A percentile compares a stretch with the other conserved stretches of the same genome.
Evolutionary conservation across 2,888 invertebrate genomes (phyloP).

Genomic region (Rhopalosiphum nymphaeae): DNA sequence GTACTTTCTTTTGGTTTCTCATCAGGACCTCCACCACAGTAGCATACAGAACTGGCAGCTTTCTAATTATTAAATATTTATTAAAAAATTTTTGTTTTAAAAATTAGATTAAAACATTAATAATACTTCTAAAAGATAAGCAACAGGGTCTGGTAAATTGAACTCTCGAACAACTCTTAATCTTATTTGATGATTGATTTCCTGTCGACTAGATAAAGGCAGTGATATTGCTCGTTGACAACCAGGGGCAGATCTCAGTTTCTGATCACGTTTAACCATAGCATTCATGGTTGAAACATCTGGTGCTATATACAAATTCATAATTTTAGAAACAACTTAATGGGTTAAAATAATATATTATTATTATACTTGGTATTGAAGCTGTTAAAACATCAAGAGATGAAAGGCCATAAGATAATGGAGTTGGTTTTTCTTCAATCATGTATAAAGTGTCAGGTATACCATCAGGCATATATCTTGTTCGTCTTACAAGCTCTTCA

Average conservation of each 20-base stretch:
- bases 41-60: conserved; percentile 61
- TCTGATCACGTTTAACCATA: conserved; percentile 88
- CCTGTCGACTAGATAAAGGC: conserved; percentile 81
- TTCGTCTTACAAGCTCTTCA: conserved; percentile 79
- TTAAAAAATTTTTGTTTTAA: background rate
- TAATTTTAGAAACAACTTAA: background rate
- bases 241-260: conserved; percentile 83
- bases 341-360: background rate
- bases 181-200: conserved; percentile 81
- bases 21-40: conserved; percentile 60
- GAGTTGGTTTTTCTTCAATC: conserved; percentile 77
- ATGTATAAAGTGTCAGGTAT: conserved; percentile 96
- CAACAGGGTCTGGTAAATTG: conserved; percentile 90
- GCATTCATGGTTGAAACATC: conserved; percentile 81
- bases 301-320: conserved; percentile 74
- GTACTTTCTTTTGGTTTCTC: conserved; percentile 59
- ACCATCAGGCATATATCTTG: conserved; percentile 79
- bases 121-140: conserved; percentile 78
- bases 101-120: background rate
- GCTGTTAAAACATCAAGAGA: conserved; percentile 68
- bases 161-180: conserved; percentile 93
- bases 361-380: conserved; percentile 68
- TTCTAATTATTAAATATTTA: conserved; percentile 29
- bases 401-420: conserved; percentile 66
- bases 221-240: conserved; percentile 84